Percentiles rank a stretch among this genome's conserved stretches.
These are phyloP conservation scores for Pachycephala philippinensis DNA, from an alignment of 2,113 vertebrate species.

Conservation along the genomic window DNA sequence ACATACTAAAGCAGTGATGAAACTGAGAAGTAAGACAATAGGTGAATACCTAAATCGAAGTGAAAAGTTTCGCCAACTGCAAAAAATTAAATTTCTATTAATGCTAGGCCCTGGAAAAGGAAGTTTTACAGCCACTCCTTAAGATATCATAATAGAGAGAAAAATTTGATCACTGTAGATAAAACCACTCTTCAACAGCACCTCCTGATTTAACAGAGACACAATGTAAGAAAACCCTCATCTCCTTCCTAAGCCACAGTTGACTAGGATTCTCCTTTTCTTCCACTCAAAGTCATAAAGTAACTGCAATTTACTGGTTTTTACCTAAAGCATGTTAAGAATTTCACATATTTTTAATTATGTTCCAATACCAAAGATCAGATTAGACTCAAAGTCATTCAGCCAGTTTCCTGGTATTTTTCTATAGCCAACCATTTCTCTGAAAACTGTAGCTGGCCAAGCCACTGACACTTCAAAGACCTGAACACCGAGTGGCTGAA, in stretches of 20 bases:
- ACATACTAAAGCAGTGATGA: background rate
- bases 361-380: background rate
- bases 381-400: background rate
- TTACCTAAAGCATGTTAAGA: background rate
- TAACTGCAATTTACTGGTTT: background rate
- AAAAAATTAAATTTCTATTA: background rate
- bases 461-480: background rate
- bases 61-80: background rate
- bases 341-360: background rate
- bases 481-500: fast-evolving
- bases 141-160: background rate
- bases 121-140: background rate
- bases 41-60: background rate
- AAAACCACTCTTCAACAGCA: background rate
- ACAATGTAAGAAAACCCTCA: background rate
- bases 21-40: background rate
- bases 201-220: background rate
- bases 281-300: background rate
- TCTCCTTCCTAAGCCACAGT: background rate
- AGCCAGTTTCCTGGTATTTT: background rate
- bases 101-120: background rate
- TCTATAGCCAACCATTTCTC: background rate
- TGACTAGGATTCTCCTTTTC: background rate
- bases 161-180: background rate
- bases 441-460: background rate